A percentile compares a stretch with the other conserved stretches of the same genome.
phyloP scores from a whole-genome alignment of 1,140 invertebrate species.

The Drosophila littoralis region DNA sequence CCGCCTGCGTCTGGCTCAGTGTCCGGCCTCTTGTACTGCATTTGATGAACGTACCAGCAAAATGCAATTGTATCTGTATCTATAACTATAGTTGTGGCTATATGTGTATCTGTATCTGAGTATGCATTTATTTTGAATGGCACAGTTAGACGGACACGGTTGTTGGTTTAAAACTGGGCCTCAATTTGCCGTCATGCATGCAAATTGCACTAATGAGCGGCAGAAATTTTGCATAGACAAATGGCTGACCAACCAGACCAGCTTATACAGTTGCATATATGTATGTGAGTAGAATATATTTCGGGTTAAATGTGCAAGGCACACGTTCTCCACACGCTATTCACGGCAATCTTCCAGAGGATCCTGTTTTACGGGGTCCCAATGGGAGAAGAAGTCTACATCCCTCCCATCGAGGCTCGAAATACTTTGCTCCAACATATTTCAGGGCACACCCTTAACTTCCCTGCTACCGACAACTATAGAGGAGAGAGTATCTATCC shows the following conservation, averaged over 20 bases:
- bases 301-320: background rate
- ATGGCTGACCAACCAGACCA: slow-evolving; percentile 38
- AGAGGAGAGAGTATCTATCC: no score
- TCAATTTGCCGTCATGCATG: slow-evolving; percentile 78
- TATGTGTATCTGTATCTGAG: slow-evolving; percentile 38
- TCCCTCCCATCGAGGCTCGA: no score
- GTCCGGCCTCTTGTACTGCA: slow-evolving; percentile 34
- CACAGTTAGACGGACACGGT: slow-evolving; percentile 51
- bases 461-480: no score
- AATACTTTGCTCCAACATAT: no score
- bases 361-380: no score
- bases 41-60: slow-evolving; percentile 62
- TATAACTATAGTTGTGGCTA: slow-evolving; percentile 19
- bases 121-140: slow-evolving; percentile 61
- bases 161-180: slow-evolving; percentile 52
- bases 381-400: no score
- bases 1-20: background rate
- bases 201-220: slow-evolving; percentile 79
- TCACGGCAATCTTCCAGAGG: no score
- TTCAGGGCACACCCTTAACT: no score
- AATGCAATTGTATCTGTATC: slow-evolving; percentile 36
- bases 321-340: no score
- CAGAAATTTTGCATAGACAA: slow-evolving; percentile 77
- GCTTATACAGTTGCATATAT: background rate
- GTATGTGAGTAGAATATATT: slow-evolving; percentile 7